phyloP scores from a whole-genome alignment of 1,140 invertebrate genomes.

The Eurosta solidaginis region DNA sequence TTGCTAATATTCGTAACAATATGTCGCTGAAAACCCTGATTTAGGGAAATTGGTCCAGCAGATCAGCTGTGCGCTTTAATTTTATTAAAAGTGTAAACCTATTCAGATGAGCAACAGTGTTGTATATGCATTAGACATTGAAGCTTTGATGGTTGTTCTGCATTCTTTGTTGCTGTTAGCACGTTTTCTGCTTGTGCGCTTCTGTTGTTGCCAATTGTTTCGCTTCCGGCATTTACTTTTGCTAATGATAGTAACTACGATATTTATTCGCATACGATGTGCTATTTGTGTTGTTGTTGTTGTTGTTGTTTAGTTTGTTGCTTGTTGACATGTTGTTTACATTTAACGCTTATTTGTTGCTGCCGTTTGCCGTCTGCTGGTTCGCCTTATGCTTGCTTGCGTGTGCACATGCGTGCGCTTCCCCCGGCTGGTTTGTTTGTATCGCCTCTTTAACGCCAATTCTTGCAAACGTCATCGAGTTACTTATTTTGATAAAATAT shows the following conservation, averaged over 20 bases:
- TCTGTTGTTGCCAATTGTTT: conserved; percentile 54
- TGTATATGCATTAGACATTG: too few species aligned
- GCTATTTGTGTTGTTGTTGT: conserved; percentile 6
- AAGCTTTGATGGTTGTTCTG: too few species aligned
- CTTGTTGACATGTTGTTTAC: conserved; percentile 27
- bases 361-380: not conserved
- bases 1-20: too few species aligned
- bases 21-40: too few species aligned
- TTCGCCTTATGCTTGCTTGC: too few species aligned
- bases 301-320: conserved; percentile 5
- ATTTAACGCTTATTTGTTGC: conserved; percentile 16
- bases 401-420: too few species aligned
- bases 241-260: not conserved
- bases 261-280: not conserved
- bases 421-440: conserved; percentile 4
- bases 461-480: not conserved
- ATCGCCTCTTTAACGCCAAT: conserved; percentile 2
- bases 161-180: too few species aligned
- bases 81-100: too few species aligned
- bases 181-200: not conserved
- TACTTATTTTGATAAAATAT: not conserved
- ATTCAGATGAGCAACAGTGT: too few species aligned
- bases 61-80: too few species aligned
- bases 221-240: conserved; percentile 33
- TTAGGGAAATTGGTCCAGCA: too few species aligned